Base-by-base conservation (phyloP, 35 echinoderm and acorn worm species). In the Hemicentrotus pulcherrimus region DNA sequence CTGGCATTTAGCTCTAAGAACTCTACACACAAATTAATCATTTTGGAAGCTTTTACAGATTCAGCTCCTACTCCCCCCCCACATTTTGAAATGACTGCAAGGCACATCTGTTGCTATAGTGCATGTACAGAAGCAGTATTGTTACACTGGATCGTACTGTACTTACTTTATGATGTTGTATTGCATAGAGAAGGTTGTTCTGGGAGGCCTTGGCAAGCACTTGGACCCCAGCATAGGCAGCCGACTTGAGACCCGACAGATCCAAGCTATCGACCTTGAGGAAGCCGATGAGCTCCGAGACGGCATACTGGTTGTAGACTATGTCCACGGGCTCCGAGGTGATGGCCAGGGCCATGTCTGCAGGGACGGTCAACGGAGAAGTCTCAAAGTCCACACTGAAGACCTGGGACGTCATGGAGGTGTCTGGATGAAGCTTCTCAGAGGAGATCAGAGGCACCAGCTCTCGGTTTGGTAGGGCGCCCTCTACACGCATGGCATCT, bases 371-470 rank as follows among this genome's bases (percentile, higher is more conserved):
- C 61, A 97, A 88, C 18, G 98, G 98, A 31, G 92, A 96, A 32
- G 97, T 96, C 89, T 99, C 98, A 93, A 99, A 97, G 91, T 99
- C 98, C 32, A 97, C 91, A 31, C 61, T 97, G 92, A 99, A 96
- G 47, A 99, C 95, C 89, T 97, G 96, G 0, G 92, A 94, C 0
- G 95, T 96, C 28, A 94, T 94, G 6, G 91, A 93, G 9, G 91
- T 93, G 50, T 97, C 96, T 31, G 96, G 94, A 30, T 94, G 96
- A 41, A 86, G 94, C 86, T 96, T 95, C 96, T 96, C 96, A 0
- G 98, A 97, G 9, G 98, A 97, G 55, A 99, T 50, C 46, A 99
- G 41, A 86, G 97, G 94, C 22, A 97, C 96, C 46, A 95, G 95
- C 41, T 99, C 95, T 18, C 94, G 87, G 45, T 95, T 97, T 13